A percentile compares a stretch with the other conserved stretches of the same genome.
Conservation (phyloP, 1,140 invertebrate genomes). For the Drosophila miranda region DNA sequence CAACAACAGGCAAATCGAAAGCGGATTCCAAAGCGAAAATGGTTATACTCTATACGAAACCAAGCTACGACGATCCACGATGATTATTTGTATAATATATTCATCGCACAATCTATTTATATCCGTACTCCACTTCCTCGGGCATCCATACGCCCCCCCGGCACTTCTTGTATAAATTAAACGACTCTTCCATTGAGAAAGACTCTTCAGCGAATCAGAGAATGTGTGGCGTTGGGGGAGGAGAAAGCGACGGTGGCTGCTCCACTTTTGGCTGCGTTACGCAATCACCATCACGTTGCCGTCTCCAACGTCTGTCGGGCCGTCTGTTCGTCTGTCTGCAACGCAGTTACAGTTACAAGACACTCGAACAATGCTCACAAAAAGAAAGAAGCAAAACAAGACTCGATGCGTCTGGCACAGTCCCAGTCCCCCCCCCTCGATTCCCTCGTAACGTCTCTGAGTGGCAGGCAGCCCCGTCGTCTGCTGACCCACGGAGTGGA, state of each 20-base stretch:
- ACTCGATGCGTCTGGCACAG: background rate
- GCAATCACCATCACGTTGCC: conserved; percentile 45
- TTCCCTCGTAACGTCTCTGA: background rate
- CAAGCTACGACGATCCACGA: no score
- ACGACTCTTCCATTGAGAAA: background rate
- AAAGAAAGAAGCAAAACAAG: conserved; percentile 39
- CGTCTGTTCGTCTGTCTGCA: conserved; percentile 25
- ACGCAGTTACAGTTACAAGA: conserved; percentile 53
- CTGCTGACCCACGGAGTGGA: conserved; percentile 35
- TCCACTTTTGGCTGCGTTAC: conserved; percentile 75
- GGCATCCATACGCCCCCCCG: no score
- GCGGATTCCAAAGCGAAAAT: background rate
- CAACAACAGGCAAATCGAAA: conserved; percentile 22
- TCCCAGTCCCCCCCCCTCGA: background rate
- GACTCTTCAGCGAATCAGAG: conserved; percentile 18
- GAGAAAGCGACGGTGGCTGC: conserved; percentile 51
- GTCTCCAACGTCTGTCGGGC: conserved; percentile 28
- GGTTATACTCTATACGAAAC: conserved; percentile 2
- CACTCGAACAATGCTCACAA: conserved; percentile 50
- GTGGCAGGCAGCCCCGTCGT: background rate
- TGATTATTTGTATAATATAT: no score
- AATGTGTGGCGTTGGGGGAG: conserved; percentile 46
- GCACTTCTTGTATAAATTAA: conserved; percentile 1
- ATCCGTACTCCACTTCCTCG: no score
- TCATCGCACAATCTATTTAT: no score